Evolutionary conservation across 2,888 invertebrate species (phyloP), one percentile per base, ranked within the genome.

Genomic region (Drosophila subquinaria): DNA sequence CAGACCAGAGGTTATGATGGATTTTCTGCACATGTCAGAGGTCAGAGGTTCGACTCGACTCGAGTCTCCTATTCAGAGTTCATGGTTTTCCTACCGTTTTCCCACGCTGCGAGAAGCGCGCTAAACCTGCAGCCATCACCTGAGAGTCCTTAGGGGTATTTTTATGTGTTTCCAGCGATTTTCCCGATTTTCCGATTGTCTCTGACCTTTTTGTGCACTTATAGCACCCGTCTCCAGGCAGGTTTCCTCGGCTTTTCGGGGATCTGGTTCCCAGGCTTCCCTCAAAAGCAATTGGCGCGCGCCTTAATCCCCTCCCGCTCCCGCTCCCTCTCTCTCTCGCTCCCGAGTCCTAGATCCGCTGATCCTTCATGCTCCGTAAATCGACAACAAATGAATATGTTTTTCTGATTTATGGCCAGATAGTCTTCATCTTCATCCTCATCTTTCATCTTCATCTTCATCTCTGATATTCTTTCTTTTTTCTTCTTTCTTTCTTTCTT

Each of bases 81-180:
- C 11, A 66, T 45, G 33, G 45, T 48, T 30, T 38, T 40, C 50
- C 36, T 33, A 40, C 27, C 40, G 35, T 53, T 30, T 79, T 79
- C 79, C 79, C 79, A 79, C 79, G 79, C 73, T 65, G 35, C 30
- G 17, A 63, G 69, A 72, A 81, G 80, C 72, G 74, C 69, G 81
- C 81, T 65, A 69, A 70, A 70, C 80, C 77, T 80, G 81, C 81
- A 65, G 81, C 74, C 77, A 66, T 63, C 79, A 79, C 69, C 79
- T 76, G 79, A 69, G 69, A 68, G 69, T 64, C 71, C 63, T 59
- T 56, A 35, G n/a, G 27, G 5, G 5, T 55, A 53, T 56, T 68
- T 64, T 50, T 36, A 20, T 33, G 10, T 45, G 10, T 17, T 62
- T 36, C 27, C 48, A 40, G 2, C 20, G 52, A 68, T 65, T 65